Conservation (phyloP, 1,140 invertebrate species). For the Maniola jurtina region DNA sequence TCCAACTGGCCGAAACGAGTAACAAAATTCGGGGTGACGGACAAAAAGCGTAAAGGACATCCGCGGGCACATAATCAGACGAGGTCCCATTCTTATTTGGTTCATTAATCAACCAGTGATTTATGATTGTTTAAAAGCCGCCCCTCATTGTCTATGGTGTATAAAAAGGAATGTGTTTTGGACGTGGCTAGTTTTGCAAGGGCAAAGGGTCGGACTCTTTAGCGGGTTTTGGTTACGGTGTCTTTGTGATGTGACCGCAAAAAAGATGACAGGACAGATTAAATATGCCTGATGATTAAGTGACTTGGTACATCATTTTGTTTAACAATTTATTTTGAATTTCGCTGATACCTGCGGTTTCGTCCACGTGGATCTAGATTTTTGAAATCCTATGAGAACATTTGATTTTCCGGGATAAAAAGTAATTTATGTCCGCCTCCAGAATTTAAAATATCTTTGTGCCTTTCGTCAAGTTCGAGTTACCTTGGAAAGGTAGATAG, state of each 20-base stretch:
- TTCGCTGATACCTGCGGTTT: too few species aligned
- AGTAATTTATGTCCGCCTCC: too few species aligned
- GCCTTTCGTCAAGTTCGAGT: too few species aligned
- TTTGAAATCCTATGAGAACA: too few species aligned
- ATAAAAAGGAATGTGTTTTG: constrained; percentile 40
- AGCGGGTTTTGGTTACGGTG: constrained; percentile 25
- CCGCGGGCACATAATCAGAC: constrained; percentile 32
- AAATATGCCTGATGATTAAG: constrained; percentile 21
- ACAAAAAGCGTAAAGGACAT: constrained; percentile 13
- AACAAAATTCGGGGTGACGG: constrained; percentile 6
- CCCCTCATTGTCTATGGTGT: constrained; percentile 45
- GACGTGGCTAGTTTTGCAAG: constrained; percentile 39
- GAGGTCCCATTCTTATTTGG: constrained; percentile 33
- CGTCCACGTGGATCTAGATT: too few species aligned
- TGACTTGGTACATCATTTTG: neutral
- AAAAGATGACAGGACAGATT: constrained; percentile 25
- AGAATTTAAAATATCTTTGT: too few species aligned
- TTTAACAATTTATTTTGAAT: neutral
- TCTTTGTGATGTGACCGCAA: constrained; percentile 30
- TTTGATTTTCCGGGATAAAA: too few species aligned
- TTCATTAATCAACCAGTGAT: constrained; percentile 64
- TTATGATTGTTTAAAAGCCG: constrained; percentile 52
- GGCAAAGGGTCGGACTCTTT: constrained; percentile 29
- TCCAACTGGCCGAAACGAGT: neutral
- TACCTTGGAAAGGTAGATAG: too few species aligned